Conservation (phyloP, 37 sponge, comb jelly and placozoan species). For the Oscarella lobularis region DNA sequence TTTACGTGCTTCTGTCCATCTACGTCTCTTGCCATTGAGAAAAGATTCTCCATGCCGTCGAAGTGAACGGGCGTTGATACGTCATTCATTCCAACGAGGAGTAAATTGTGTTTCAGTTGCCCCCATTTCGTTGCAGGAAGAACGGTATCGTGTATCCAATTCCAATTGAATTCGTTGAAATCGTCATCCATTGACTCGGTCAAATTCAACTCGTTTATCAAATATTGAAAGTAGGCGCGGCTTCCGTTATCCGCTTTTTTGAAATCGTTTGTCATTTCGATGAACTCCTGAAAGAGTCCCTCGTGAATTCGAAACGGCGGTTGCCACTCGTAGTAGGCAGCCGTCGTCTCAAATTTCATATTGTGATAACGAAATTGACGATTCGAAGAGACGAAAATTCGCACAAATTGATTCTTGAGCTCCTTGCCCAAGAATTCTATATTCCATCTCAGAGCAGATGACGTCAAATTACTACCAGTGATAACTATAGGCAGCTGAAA, state of each 20-base stretch:
- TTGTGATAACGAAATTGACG: not conserved
- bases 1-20: not conserved
- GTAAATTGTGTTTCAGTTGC: not conserved
- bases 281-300: not conserved
- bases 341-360: not conserved
- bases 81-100: not conserved
- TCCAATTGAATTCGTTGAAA: not conserved
- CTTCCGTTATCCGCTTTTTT: not conserved
- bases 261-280: not conserved
- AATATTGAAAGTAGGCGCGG: not conserved
- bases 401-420: not conserved
- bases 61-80: not conserved
- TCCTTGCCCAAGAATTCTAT: not conserved
- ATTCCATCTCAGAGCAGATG: not conserved
- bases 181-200: not conserved
- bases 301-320: not conserved
- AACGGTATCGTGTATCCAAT: not conserved
- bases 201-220: not conserved
- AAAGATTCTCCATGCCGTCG: conserved; percentile 6
- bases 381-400: not conserved
- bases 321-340: not conserved
- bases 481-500: not conserved
- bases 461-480: not conserved
- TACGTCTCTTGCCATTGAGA: not conserved
- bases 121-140: not conserved